Base-by-base conservation (phyloP, 2,797 vertebrate species). In the Poecile montanus region DNA sequence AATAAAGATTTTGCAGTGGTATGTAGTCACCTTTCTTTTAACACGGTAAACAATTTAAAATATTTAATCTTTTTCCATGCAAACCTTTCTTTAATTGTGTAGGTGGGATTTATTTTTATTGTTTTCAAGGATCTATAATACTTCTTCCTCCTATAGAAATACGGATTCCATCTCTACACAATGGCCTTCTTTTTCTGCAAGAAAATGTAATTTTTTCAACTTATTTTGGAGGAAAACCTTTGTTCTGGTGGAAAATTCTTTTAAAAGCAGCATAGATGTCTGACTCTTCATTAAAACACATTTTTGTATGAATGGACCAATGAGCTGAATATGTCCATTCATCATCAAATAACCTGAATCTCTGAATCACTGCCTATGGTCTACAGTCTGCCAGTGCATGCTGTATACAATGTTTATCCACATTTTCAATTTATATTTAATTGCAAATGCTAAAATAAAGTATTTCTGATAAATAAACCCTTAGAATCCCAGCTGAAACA, bases 41-140 rank as follows among this genome's bases (percentile, higher is more conserved):
- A 56, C 10, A 67, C 8, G 13, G 2, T 47, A 54, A 77, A 26
- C 7, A 50, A 13, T 36, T 87, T 32, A 32, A 70, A 77, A 10
- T n/a, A 22, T 78, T 77, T 32, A 45, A 23, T 30, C 20, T 8
- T 40, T 77, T 84, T 62, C 26, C 6, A 45, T 36, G 15, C 2
- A 20, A 53, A 17, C 3, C 44, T 47, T 82, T 81, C 10, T 73
- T 91, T 53, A 72, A 76, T 32, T 2, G 0, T 56, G 16, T 42
- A 8, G 10, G 7, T 42, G 38, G 6, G 4, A 1, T 0, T 4
- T 40, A 40, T 27, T 50, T 22, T 5, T 26, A 23, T 72, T 32
- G 29, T 85, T 72, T 88, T 76, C 30, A 85, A 23, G 6, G 6
- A 2, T 51, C 5, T 78, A 12, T 56, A 51, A 56, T 34, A 14